Evolutionary conservation across 2,888 invertebrate species (phyloP).

Genomic region (Diaperis boleti): DNA sequence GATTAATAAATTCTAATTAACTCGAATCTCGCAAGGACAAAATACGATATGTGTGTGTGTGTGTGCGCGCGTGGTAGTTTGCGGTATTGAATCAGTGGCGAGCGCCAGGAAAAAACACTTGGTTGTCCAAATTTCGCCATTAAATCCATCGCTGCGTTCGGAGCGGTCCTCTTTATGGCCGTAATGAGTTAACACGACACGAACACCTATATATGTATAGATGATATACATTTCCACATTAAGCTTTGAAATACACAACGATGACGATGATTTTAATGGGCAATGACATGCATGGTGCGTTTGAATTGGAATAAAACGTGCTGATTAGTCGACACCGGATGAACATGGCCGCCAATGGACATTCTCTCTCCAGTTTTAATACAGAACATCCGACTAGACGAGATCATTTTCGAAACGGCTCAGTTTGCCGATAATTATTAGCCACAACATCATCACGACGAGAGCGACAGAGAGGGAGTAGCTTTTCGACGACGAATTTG

Average conservation of each 20-base stretch:
- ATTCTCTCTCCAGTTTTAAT: slow-evolving; percentile 53
- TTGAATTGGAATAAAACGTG: slow-evolving; percentile 64
- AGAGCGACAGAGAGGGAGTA: no score
- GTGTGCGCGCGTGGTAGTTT: slow-evolving; percentile 3
- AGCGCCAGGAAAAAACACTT: no score
- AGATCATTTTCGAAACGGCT: slow-evolving; percentile 51
- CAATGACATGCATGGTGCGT: slow-evolving; percentile 64
- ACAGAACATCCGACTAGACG: slow-evolving; percentile 49
- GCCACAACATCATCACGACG: no score
- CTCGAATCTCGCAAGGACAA: slow-evolving; percentile 1
- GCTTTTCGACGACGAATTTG: slow-evolving; percentile 4
- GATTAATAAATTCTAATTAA: slow-evolving; percentile 21
- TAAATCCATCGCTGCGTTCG: background rate
- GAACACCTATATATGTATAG: slow-evolving; percentile 52
- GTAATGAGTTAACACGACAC: slow-evolving; percentile 48
- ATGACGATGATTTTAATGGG: slow-evolving; percentile 64
- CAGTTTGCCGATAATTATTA: no score
- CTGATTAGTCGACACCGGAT: slow-evolving; percentile 62
- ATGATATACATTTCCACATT: slow-evolving; percentile 60
- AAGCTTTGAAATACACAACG: slow-evolving; percentile 59
- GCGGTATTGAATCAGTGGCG: background rate
- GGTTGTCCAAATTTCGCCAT: no score
- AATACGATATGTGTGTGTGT: slow-evolving; percentile 2
- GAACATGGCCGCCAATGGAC: slow-evolving; percentile 59
- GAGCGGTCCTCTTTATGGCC: slow-evolving; percentile 36